These are phyloP conservation scores for Archilochus colubris DNA, from an alignment of 2,113 vertebrate species.

Conservation along the genomic window DNA sequence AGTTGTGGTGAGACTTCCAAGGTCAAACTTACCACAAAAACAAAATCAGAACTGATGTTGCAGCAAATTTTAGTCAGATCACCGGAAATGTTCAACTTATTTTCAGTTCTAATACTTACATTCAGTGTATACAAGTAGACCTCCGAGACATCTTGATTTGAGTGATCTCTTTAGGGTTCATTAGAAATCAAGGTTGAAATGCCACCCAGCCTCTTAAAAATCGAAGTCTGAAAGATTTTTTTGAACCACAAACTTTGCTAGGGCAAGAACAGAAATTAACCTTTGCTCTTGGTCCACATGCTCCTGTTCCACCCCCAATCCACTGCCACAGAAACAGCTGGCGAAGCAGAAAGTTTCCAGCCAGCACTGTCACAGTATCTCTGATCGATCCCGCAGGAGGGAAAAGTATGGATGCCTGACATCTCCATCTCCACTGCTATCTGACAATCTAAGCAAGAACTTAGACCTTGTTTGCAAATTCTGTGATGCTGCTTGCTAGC, in stretches of 20 bases:
- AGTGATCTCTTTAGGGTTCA: background rate
- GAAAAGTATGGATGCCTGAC: background rate
- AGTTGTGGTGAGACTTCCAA: background rate
- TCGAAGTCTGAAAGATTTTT: background rate
- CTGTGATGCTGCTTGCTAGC: background rate
- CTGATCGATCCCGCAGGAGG: background rate
- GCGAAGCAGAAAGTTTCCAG: background rate
- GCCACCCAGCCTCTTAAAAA: background rate
- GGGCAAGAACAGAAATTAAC: background rate
- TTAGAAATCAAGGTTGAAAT: background rate
- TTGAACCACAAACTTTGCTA: background rate
- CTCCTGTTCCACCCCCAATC: background rate
- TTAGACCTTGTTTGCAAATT: background rate
- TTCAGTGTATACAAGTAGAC: background rate
- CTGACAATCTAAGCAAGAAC: background rate
- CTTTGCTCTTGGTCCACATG: background rate
- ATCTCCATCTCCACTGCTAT: background rate
- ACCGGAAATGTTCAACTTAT: background rate
- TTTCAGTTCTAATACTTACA: background rate
- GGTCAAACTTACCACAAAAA: background rate
- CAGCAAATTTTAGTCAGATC: background rate
- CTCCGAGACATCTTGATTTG: background rate
- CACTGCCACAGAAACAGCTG: background rate
- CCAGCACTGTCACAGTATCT: background rate
- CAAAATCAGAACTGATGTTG: background rate